Base-by-base conservation (phyloP, 2,888 invertebrate species). In the Plebejus anna region DNA sequence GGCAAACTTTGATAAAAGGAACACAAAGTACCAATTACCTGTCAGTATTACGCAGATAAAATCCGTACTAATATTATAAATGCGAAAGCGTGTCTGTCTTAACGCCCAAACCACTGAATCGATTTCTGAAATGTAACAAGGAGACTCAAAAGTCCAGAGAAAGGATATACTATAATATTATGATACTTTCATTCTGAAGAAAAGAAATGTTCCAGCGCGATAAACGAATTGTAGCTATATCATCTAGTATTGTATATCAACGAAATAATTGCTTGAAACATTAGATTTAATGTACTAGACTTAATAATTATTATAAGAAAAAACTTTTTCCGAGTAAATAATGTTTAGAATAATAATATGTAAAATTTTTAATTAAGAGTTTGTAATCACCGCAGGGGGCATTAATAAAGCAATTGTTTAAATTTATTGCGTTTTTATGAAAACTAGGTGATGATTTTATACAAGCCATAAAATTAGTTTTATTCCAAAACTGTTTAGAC, bases 401-500 rank as follows among this genome's bases (percentile, higher is more conserved):
- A 22, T 72, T 72, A 47, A 47, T 47, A 47, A 72, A 72, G 47
- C 72, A 42, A 72, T 72, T 72, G 72, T 72, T 72, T 72, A 72
- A 72, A 42, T 47, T 72, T 47, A 42, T 72, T 47, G 22, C n/a
- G 11, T 72, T 47, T 47, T 72, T 72, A 42, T 72, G 71, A 71
- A 38, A 72, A 72, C 47, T 72, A 72, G 72, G 42, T 42, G 72
- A 72, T 72, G 47, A 42, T 28, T 73, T 51, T 55, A 32, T 55
- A 73, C 73, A 22, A 75, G 75, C n/a, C 4, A 75, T 61, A 55
- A 59, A 61, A 61, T 77, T 55, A 76, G 42, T 73, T 73, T 73
- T 55, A 73, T 51, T 16, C 32, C 16, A 66, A 71, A 72, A 42
- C 73, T 73, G 16, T 32, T 55, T 73, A 73, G 1, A 6, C 38